A percentile compares a stretch with the other conserved stretches of the same genome.
These are phyloP conservation scores for Prenolepis imparis DNA, from an alignment of 2,888 invertebrate genomes.

Conservation along the genomic window DNA sequence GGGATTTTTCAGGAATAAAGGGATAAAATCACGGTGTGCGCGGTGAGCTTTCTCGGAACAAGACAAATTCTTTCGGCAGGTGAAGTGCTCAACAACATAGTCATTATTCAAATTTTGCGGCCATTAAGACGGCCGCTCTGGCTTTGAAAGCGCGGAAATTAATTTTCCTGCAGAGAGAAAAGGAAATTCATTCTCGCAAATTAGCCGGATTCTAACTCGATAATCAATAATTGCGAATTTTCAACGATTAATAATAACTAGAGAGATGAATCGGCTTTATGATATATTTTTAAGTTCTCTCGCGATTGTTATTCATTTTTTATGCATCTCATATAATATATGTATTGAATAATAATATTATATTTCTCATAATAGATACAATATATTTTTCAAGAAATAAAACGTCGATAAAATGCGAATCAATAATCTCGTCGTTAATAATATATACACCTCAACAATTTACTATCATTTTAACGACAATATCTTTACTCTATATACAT, in stretches of 20 bases:
- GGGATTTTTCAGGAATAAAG: conserved; percentile 76
- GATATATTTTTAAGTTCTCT: neutral
- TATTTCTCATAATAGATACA: neutral
- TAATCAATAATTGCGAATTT: conserved; percentile 18
- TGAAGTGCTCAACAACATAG: conserved; percentile 77
- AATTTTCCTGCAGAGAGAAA: conserved; percentile 42
- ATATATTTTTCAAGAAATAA: neutral
- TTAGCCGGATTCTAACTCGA: conserved; percentile 29
- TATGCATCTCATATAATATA: neutral
- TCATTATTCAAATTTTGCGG: conserved; percentile 78
- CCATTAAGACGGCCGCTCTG: conserved; percentile 57
- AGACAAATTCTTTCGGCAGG: conserved; percentile 59
- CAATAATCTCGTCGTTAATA: neutral
- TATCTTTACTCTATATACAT: neutral
- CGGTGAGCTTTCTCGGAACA: conserved; percentile 59
- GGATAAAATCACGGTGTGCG: conserved; percentile 62
- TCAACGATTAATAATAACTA: neutral
- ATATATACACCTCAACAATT: neutral
- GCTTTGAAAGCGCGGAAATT: conserved; percentile 52
- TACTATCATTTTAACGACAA: neutral
- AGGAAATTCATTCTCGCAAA: conserved; percentile 23
- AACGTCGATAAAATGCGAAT: neutral
- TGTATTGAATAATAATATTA: neutral
- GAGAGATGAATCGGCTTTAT: neutral
- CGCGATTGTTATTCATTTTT: neutral